A percentile compares a stretch with the other conserved stretches of the same genome.
These are phyloP conservation scores for Poeciliopsis paucimaculata DNA, from an alignment of 2,797 vertebrate species.

Conservation along the genomic window DNA sequence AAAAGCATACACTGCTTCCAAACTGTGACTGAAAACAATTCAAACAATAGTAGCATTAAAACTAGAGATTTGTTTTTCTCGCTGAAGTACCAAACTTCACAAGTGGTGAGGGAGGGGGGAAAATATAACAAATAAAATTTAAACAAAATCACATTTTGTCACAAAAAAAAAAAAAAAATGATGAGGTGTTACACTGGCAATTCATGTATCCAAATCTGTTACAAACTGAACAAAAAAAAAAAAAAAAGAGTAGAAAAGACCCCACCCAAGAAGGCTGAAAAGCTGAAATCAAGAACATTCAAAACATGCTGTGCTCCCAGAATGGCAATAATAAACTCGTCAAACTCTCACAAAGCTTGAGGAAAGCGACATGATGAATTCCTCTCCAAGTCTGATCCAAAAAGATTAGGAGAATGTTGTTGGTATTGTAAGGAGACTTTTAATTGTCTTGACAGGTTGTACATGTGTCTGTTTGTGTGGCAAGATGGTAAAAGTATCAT, in stretches of 20 bases:
- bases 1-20: not conserved
- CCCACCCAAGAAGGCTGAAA: not conserved
- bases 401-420: not conserved
- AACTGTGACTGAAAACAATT: not conserved
- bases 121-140: not conserved
- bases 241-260: not conserved
- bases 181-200: not conserved
- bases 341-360: not conserved
- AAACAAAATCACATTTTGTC: not conserved
- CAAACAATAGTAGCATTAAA: not conserved
- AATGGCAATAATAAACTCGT: not conserved
- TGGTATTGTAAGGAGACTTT: not conserved
- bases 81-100: no score
- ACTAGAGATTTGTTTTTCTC: not conserved
- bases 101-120: no score
- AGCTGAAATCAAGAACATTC: slow-evolving; percentile 1
- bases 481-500: no score
- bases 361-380: not conserved
- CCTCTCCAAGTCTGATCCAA: not conserved
- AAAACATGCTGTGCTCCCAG: not conserved
- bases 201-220: not conserved
- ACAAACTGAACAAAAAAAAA: not conserved
- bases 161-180: not conserved
- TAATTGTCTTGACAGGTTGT: not conserved
- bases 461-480: no score